Base-by-base conservation (phyloP, 2,888 invertebrate species). In the Malacosoma neustria region DNA sequence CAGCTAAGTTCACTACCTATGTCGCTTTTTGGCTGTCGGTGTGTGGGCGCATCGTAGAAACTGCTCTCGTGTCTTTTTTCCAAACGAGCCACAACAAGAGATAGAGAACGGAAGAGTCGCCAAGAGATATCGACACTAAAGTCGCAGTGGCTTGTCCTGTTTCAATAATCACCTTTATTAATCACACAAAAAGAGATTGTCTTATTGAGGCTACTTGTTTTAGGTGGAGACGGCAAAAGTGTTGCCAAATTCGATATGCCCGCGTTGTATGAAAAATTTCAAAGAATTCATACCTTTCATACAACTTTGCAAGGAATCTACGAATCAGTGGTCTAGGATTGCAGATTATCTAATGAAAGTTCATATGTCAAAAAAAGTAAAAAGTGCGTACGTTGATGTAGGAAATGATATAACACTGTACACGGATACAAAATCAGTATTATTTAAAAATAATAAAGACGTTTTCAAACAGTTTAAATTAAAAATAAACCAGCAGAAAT, bases 171-270 rank as follows among this genome's bases (percentile, higher is more conserved):
- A n/a, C n/a, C n/a, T n/a, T n/a, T n/a, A n/a, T n/a, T n/a, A n/a
- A n/a, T n/a, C n/a, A n/a, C n/a, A n/a, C n/a, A n/a, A n/a, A n/a
- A n/a, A n/a, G n/a, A n/a, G n/a, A n/a, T n/a, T n/a, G n/a, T n/a
- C 22, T 22, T 5, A 22, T 22, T 22, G 22, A 7, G 9, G 9
- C 22, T 9, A 22, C 22, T 74, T 72, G 72, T 75, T 75, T 43
- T 75, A 75, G 75, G 57, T 75, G 57, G 69, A 67, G 58, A 14
- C 29, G 5, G 33, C 57, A 14, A 11, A 52, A 13, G 12, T 36
- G 41, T 60, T 72, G 53, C 75, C 75, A 29, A 46, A 54, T 33
- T 53, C 48, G 38, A 31, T 64, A 39, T 74, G 75, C 57, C 32
- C 30, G n/a, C 29, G 15, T 32, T 74, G 75, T 49, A 37, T 42